Conservation (phyloP, 2,888 invertebrate genomes). For the Coleophora flavipennella region DNA sequence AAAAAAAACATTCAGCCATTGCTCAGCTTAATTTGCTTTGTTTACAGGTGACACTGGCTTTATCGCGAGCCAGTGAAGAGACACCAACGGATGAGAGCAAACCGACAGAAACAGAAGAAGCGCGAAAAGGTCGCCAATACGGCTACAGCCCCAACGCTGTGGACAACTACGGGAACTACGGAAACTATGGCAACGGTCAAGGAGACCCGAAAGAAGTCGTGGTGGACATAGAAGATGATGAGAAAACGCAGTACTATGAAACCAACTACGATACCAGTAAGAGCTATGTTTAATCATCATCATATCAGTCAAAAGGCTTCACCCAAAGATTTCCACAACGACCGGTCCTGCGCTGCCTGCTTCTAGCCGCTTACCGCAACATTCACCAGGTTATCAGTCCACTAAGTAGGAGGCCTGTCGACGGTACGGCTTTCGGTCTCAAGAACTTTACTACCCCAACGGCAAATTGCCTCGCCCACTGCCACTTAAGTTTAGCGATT, state of each 20-base stretch:
- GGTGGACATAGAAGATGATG: conserved; percentile 79
- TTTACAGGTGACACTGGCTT: conserved; percentile 50
- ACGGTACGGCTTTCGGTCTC: too few species aligned
- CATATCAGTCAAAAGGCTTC: neutral
- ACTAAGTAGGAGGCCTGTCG: too few species aligned
- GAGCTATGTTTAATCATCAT: conserved; percentile 30
- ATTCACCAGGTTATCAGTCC: too few species aligned
- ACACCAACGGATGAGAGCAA: conserved; percentile 26
- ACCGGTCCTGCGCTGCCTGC: too few species aligned
- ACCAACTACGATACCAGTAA: conserved; percentile 84
- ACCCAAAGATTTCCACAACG: too few species aligned
- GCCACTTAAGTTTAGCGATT: too few species aligned
- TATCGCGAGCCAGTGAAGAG: conserved; percentile 43
- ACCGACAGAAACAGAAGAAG: conserved; percentile 14
- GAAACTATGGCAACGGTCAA: conserved; percentile 22
- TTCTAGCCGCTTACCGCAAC: too few species aligned
- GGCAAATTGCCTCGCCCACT: too few species aligned
- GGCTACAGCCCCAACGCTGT: conserved; percentile 28
- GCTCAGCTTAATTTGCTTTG: conserved; percentile 15
- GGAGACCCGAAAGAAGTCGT: conserved; percentile 74
- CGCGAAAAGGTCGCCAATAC: conserved; percentile 24
- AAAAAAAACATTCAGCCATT: too few species aligned
- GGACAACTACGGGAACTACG: conserved; percentile 10
- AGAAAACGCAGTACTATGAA: conserved; percentile 82
- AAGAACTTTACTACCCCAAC: too few species aligned